Base-by-base conservation (phyloP, 1,140 invertebrate species). In the Steinernema khuongi region DNA sequence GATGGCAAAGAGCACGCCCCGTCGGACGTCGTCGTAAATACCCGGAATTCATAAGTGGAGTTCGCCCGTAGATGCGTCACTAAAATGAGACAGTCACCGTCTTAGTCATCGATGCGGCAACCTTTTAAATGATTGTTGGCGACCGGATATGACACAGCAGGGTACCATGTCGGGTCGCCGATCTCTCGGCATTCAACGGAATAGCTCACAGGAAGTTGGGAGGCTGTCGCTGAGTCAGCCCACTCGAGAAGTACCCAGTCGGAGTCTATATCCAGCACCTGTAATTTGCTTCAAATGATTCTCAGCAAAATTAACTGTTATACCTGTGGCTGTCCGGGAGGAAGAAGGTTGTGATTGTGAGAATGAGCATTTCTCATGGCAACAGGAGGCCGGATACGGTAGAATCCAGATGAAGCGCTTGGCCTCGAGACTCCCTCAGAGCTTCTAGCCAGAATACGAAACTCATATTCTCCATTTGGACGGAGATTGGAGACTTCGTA, bases 391-490 rank as follows among this genome's bases (percentile, higher is more conserved):
- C 74, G 72, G 60, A 84, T 81, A 18, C 74, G 75, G 17, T 84
- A 50, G 69, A 82, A 70, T 19, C 78, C 83, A 31, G 81, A 79
- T n/a, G 82, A 78, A 22, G 31, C 32, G 74, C 83, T 83, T 17
- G 79, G 81, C 19, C 33, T 74, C 30, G 81, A 84, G 1, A 85
- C 33, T 17, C 84, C 83, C 29, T 84, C 78, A 11, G 72, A 33
- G 70, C 85, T 84, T 68, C 74, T 66, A 32, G 78, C 79, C 22
- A 83, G 67, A 1, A 84, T 77, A 26, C 84, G 74, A 72, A 84
- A 84, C 68, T 84, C 83, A 67, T 84, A 84, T 26, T 85, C 81
- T 33, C 79, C 83, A 44, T 85, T 83, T 22, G 84, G 84, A 0
- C 82, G 75, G 14, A 84, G 74, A 70, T 82, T 82, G 33, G 68